Evolutionary conservation across 2,113 vertebrate genomes (phyloP).

Genomic region (Lepisosteus osseus): DNA sequence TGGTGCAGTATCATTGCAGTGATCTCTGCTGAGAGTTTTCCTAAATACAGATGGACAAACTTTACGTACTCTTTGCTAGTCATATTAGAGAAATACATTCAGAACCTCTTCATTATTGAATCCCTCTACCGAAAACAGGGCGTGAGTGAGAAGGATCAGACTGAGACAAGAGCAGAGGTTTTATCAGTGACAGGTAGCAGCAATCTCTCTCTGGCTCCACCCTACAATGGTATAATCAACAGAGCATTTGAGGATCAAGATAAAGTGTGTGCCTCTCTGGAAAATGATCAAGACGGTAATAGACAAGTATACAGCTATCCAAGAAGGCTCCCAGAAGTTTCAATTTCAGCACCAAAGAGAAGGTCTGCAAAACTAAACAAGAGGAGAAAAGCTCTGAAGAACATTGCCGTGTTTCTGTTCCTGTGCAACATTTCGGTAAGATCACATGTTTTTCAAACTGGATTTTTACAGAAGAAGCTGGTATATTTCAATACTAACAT

Average conservation of each 20-base stretch:
- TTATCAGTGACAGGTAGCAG: conserved; percentile 68
- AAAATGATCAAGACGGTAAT: conserved; percentile 48
- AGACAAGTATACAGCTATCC: conserved; percentile 36
- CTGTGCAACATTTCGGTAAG: conserved; percentile 77
- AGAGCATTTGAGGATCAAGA: conserved; percentile 46
- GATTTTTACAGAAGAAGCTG: background rate
- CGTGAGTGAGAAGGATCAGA: conserved; percentile 40
- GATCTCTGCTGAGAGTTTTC: conserved; percentile 59
- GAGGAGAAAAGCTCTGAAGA: conserved; percentile 80
- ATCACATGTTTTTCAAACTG: background rate
- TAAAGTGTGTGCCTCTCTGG: conserved; percentile 26
- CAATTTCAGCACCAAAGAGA: conserved; percentile 5
- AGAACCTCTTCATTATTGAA: conserved; percentile 93
- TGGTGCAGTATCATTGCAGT: conserved; percentile 89
- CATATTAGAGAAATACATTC: conserved; percentile 86
- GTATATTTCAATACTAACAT: background rate
- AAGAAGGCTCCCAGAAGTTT: conserved; percentile 48
- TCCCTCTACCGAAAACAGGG: conserved; percentile 77
- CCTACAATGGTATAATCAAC: conserved; percentile 68
- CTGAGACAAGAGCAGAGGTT: conserved; percentile 62
- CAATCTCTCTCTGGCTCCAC: conserved; percentile 45
- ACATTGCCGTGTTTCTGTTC: conserved; percentile 83
- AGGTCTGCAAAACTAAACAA: conserved; percentile 38
- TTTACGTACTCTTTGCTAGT: conserved; percentile 80
- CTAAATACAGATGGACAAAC: conserved; percentile 81